Evolutionary conservation across 2,888 invertebrate species (phyloP).

Genomic region (Eupeodes luniger): DNA sequence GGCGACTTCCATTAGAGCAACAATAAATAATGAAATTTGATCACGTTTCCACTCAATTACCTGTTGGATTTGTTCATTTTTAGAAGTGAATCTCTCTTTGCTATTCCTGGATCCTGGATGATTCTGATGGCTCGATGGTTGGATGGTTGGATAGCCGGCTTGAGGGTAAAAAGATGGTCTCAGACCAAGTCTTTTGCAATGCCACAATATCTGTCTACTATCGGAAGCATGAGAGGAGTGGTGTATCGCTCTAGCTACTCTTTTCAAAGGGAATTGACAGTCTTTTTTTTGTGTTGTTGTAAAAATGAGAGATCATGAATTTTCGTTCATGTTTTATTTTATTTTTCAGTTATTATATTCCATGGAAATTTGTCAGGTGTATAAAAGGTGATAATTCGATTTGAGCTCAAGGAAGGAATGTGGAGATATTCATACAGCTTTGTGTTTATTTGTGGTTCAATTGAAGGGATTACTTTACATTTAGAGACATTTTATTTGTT

Average conservation of each 20-base stretch:
- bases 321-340: constrained; percentile 57
- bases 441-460: constrained; percentile 59
- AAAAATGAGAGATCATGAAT: constrained; percentile 58
- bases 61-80: constrained; percentile 79
- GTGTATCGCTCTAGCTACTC: background rate
- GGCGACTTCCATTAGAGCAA: constrained; percentile 77
- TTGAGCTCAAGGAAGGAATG: constrained; percentile 48
- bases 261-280: constrained; percentile 39
- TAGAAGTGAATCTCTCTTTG: constrained; percentile 47
- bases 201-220: constrained; percentile 36
- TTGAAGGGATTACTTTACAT: constrained; percentile 26
- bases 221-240: constrained; percentile 2
- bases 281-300: constrained; percentile 1
- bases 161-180: constrained; percentile 24
- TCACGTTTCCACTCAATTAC: constrained; percentile 84
- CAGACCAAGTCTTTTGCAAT: background rate
- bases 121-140: background rate
- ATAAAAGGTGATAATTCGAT: constrained; percentile 70
- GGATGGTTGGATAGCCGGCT: background rate
- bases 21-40: constrained; percentile 82
- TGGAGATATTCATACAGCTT: background rate
- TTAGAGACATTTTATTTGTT: background rate
- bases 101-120: background rate
- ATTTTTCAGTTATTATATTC: constrained; percentile 19
- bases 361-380: constrained; percentile 59